Conservation (phyloP, 1,140 invertebrate genomes). For the Procambarus clarkii region DNA sequence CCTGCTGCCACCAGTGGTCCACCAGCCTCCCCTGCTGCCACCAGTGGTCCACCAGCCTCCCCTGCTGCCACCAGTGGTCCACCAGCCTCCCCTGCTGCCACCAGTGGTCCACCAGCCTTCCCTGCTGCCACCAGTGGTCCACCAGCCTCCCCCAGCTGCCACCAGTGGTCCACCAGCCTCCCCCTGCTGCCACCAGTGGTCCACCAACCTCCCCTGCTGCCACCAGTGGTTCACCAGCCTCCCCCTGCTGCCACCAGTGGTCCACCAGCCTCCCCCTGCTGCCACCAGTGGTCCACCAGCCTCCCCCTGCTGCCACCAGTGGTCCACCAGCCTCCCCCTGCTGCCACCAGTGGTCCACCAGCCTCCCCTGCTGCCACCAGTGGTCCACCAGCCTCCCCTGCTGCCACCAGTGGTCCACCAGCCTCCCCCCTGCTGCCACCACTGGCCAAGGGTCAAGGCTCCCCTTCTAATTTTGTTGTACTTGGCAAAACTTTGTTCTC, state of each 20-base stretch:
- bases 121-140: not conserved
- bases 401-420: not conserved
- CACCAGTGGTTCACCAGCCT: not conserved
- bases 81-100: not conserved
- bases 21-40: not conserved
- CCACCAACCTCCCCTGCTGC: not conserved
- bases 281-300: not conserved
- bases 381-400: not conserved
- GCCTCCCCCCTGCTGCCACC: not conserved
- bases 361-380: not conserved
- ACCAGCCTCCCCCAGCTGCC: not conserved
- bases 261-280: not conserved
- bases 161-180: not conserved
- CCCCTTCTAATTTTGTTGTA: too few relatives aligned
- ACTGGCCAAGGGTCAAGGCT: too few relatives aligned
- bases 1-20: not conserved
- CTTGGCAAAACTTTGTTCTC: too few relatives aligned
- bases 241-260: not conserved
- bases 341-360: not conserved
- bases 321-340: not conserved
- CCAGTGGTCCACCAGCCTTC: not conserved
- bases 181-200: not conserved
- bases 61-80: not conserved
- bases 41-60: too few relatives aligned
- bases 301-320: not conserved